Conservation (phyloP, 2,888 invertebrate species). For the Coenonympha arcania region DNA sequence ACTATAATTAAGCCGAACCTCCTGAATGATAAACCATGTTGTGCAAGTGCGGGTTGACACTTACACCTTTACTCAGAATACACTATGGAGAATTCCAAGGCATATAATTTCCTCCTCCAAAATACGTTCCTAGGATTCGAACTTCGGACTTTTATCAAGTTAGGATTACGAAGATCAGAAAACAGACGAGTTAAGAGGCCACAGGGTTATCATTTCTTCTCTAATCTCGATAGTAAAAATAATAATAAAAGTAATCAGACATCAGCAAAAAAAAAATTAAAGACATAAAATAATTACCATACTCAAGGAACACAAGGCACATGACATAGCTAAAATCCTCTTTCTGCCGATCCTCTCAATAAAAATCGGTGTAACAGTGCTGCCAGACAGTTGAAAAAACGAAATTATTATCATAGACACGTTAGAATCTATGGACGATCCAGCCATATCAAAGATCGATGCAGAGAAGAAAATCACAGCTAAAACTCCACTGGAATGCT, state of each 20-base stretch:
- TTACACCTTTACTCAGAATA: too few species aligned
- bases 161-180: too few species aligned
- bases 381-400: conserved; percentile 36
- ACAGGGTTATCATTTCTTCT: too few species aligned
- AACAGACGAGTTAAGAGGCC: too few species aligned
- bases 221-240: too few species aligned
- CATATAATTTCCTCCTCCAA: too few species aligned
- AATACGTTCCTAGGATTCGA: neutral
- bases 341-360: conserved; percentile 45
- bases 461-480: conserved; percentile 21
- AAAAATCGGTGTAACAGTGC: conserved; percentile 38
- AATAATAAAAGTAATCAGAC: neutral
- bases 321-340: conserved; percentile 37
- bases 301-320: conserved; percentile 37
- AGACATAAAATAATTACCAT: conserved; percentile 41
- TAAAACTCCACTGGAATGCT: conserved; percentile 19
- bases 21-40: too few species aligned
- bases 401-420: conserved; percentile 46
- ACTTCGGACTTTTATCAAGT: too few species aligned
- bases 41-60: too few species aligned
- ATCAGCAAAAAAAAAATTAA: neutral
- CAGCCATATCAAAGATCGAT: conserved; percentile 22
- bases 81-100: too few species aligned
- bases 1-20: too few species aligned
- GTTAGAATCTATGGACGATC: conserved; percentile 30